Evolutionary conservation across 2,888 invertebrate genomes (phyloP), one percentile per base, ranked within the genome.

Genomic region (Rosalia funebris): DNA sequence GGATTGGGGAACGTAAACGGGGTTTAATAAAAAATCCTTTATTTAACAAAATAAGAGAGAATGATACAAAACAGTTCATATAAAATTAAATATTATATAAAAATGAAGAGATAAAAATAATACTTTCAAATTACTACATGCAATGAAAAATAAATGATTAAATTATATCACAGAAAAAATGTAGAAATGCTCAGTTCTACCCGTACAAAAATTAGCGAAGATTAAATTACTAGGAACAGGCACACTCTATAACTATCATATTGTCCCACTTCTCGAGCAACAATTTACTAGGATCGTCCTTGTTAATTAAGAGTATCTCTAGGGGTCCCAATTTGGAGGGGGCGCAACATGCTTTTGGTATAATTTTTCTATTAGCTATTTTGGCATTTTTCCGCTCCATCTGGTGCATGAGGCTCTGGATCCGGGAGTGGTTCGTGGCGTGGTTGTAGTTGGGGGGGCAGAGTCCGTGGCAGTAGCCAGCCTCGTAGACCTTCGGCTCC

Each of bases 191-290:
- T 75, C 73, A 76, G 72, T 71, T 71, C 71, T 68, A 77, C 76
- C 77, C 77, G 77, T 77, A 76, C 68, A 70, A 63, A 66, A 67
- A 68, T 60, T 54, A 46, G 39, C 39, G 47, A 55, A 60, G 65
- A 60, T 69, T 70, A 65, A 70, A 66, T 69, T 56, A 66, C 81
- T 84, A 90, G 70, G 89, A 87, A 79, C 91, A 91, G 59, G 89
- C 89, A 78, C 91, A 91, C 78, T 90, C 89, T 54, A 87, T 78
- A 39, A 90, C 89, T 71, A 85, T 84, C 86, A 90, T 90, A 71
- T 90, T 87, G 70, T 87, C 86, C 89, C 89, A 89, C 54, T 85
- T 86, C 50, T 89, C 87, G 39, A 89, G 85, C 72, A 87, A 86
- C 42, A 90, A 79, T 74, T 86, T 87, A 31, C 83, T 84, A 17